phyloP scores from a whole-genome alignment of 2,113 vertebrate genomes.

The Bucco capensis region DNA sequence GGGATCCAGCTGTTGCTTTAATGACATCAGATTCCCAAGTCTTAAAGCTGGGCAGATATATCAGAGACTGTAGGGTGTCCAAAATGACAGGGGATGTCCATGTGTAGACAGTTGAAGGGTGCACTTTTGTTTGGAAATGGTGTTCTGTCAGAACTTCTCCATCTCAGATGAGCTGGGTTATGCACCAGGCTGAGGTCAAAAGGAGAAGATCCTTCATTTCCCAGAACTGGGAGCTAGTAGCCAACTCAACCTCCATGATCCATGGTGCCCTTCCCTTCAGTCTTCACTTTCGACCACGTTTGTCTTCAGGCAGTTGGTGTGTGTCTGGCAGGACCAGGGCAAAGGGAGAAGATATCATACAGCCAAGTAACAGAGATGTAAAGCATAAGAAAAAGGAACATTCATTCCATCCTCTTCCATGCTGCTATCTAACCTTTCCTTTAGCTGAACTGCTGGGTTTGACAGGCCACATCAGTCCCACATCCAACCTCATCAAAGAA shows the following conservation, averaged over 20 bases:
- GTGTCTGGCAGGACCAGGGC: not conserved
- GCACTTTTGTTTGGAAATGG: not conserved
- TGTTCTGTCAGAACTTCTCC: not conserved
- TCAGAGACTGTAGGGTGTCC: not conserved
- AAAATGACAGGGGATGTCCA: not conserved
- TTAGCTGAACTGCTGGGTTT: conserved; percentile 11
- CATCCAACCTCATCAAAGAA: not conserved
- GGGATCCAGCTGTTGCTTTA: not conserved
- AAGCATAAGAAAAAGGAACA: not conserved
- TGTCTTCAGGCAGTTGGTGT: not conserved
- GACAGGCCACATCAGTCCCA: not conserved
- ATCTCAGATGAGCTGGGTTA: not conserved
- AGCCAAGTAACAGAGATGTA: not conserved
- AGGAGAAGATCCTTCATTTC: not conserved
- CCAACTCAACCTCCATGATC: not conserved
- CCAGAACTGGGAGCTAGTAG: not conserved
- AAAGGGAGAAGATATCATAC: not conserved
- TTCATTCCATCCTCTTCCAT: conserved; percentile 3
- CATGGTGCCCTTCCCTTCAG: not conserved
- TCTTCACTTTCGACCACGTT: not conserved
- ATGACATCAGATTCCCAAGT: not conserved
- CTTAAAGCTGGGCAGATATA: not conserved
- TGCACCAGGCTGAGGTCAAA: not conserved
- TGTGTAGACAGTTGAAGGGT: not conserved
- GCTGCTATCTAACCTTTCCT: conserved; percentile 75